A percentile compares a stretch with the other conserved stretches of the same genome.
These are phyloP conservation scores for Protaetia brevitarsis DNA, from an alignment of 1,140 invertebrate species.

Conservation along the genomic window DNA sequence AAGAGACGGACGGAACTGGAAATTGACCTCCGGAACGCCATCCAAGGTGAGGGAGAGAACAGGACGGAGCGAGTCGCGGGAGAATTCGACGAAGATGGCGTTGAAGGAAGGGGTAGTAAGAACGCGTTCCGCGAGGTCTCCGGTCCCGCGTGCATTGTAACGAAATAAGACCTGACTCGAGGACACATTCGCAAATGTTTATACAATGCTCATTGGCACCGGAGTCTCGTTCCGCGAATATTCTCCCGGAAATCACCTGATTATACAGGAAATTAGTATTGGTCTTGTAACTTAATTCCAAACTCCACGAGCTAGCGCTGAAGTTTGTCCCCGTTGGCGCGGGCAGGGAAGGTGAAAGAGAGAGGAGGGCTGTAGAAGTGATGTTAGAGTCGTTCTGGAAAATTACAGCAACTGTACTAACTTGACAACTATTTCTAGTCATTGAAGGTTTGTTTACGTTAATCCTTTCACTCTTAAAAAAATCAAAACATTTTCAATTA, in stretches of 20 bases:
- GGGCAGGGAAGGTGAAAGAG: not conserved
- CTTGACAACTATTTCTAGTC: no score
- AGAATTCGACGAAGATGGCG: not conserved
- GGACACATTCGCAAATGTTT: not conserved
- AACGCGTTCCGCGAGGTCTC: not conserved
- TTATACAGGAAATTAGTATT: constrained; percentile 13
- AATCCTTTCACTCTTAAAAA: no score
- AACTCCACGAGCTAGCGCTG: not conserved
- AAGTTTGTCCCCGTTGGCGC: not conserved
- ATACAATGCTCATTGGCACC: constrained; percentile 1
- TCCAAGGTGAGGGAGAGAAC: not conserved
- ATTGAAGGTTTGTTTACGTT: no score
- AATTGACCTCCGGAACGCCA: constrained; percentile 8
- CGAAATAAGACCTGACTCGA: constrained; percentile 4
- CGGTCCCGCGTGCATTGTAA: not conserved
- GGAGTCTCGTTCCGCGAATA: not conserved
- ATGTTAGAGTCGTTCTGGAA: no score
- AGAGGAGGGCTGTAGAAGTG: no score
- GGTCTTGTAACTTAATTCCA: not conserved
- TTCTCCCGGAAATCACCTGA: not conserved
- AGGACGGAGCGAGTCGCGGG: not conserved
- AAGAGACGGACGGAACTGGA: not conserved
- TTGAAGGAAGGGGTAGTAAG: no score
- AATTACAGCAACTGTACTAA: no score
- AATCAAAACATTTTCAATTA: no score